Percentiles rank a stretch among this genome's conserved stretches.
These are phyloP conservation scores for Lycaena phlaeas DNA, from an alignment of 2,888 invertebrate species.

Conservation along the genomic window DNA sequence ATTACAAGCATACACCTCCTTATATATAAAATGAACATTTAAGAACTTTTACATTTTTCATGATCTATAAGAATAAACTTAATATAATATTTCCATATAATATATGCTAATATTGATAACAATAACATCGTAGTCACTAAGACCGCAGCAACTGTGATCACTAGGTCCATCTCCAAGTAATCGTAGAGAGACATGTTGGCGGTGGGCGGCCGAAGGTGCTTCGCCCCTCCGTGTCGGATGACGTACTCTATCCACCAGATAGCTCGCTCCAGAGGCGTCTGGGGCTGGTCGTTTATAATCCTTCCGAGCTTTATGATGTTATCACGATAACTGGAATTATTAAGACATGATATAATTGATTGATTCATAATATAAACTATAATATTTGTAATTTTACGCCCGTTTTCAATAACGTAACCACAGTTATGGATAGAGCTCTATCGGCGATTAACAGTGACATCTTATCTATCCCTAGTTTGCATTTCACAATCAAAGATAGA, in stretches of 20 bases:
- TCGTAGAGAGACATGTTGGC: conserved; percentile 30
- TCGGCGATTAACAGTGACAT: too few species aligned
- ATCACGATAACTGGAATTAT: conserved; percentile 19
- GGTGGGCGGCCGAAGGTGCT: conserved; percentile 42
- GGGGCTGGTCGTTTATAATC: conserved; percentile 21
- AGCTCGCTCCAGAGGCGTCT: conserved; percentile 34
- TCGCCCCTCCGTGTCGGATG: conserved; percentile 42
- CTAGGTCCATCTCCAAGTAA: conserved; percentile 30
- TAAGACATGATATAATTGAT: neutral
- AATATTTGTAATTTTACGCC: too few species aligned
- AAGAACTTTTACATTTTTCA: neutral
- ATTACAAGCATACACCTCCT: too few species aligned
- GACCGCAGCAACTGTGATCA: conserved; percentile 10
- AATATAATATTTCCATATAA: neutral
- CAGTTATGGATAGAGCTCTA: too few species aligned
- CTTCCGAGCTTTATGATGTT: conserved; percentile 20
- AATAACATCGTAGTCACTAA: neutral
- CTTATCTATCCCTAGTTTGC: too few species aligned
- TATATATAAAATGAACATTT: too few species aligned
- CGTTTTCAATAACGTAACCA: too few species aligned
- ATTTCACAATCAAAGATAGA: too few species aligned
- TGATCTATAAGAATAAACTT: too few species aligned
- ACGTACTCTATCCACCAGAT: conserved; percentile 66
- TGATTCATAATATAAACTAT: too few species aligned
- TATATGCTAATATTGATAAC: neutral